Evolutionary conservation across 2,888 invertebrate genomes (phyloP), one percentile per base, ranked within the genome.

Genomic region (Andrena camellia): DNA sequence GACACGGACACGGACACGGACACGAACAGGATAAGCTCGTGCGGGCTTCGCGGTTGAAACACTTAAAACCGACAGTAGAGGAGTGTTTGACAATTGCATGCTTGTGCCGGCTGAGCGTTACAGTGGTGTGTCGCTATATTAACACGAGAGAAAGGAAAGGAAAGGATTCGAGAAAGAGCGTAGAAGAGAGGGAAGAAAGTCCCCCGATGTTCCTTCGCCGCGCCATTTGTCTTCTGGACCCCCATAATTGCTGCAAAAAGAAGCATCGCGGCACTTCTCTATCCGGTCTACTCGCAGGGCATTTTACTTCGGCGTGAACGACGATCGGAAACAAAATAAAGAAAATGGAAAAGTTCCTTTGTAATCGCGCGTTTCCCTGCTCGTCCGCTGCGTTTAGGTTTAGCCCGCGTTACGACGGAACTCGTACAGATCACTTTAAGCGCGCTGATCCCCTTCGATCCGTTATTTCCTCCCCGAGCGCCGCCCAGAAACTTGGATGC

Each of bases 81-180:
- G 80, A 86, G 72, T 87, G 87, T 88, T 88, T 90, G 86, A 89
- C 86, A 90, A 89, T 89, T 91, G 93, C 93, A 93, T 93, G 93
- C 86, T 90, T 91, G 84, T 93, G 91, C 87, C 91, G 90, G 89
- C 89, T 92, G 88, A 90, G 89, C 91, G 90, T 93, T 94, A 91
- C 92, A 91, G 92, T 93, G 93, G 93, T 94, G 93, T 93, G 94
- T 89, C 89, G 90, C 91, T 93, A 91, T 89, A 92, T 92, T 92
- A 92, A 92, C 92, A 90, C 82, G 86, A 85, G 84, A 88, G 89
- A 86, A 87, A 86, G 83, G 76, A 88, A 73, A 84, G 72, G 70
- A 78, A 78, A 86, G 63, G 75, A 64, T 64, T 60, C 33, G 31
- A 76, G 50, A 77, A 70, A 60, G 66, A 71, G 59, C 59, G 17